phyloP scores from a whole-genome alignment of 2,888 invertebrate genomes.

The Gisinianus flammeolus region DNA sequence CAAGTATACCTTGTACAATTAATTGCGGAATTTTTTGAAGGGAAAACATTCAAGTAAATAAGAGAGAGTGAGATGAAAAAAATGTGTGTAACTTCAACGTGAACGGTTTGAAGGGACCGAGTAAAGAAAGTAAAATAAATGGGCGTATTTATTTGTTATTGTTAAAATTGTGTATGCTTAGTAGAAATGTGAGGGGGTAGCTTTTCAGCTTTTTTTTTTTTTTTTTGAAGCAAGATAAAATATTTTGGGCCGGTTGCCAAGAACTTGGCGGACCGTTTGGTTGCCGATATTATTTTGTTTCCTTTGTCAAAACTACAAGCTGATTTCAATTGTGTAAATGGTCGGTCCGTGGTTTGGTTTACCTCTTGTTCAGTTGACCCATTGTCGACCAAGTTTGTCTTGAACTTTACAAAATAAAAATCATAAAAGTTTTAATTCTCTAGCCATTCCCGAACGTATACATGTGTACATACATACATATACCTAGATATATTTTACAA shows the following conservation, averaged over 20 bases:
- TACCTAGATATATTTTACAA: no score
- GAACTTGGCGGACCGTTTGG: conserved; percentile 15
- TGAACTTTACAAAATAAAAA: no score
- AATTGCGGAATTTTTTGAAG: no score
- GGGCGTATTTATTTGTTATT: conserved; percentile 36
- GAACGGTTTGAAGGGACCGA: no score
- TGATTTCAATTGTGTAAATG: conserved; percentile 16
- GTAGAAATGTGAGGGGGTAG: no score
- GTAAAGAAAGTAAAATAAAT: conserved; percentile 25
- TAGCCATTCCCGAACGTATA: no score
- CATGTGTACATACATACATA: no score
- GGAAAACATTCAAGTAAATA: no score
- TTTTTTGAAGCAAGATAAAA: conserved; percentile 7
- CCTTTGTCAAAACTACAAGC: conserved; percentile 31
- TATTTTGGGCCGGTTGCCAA: conserved; percentile 40
- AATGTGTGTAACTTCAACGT: no score
- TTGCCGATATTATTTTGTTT: conserved; percentile 21
- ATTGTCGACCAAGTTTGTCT: background rate
- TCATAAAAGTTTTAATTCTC: no score
- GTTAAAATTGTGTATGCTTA: conserved; percentile 20
- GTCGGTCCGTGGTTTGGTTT: conserved; percentile 24
- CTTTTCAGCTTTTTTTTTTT: conserved; percentile 13
- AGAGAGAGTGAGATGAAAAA: no score
- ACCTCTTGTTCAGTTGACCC: conserved; percentile 21
- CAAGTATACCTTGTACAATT: no score